Evolutionary conservation across 2,797 vertebrate genomes (phyloP).

Genomic region (Smutsia gigantea): DNA sequence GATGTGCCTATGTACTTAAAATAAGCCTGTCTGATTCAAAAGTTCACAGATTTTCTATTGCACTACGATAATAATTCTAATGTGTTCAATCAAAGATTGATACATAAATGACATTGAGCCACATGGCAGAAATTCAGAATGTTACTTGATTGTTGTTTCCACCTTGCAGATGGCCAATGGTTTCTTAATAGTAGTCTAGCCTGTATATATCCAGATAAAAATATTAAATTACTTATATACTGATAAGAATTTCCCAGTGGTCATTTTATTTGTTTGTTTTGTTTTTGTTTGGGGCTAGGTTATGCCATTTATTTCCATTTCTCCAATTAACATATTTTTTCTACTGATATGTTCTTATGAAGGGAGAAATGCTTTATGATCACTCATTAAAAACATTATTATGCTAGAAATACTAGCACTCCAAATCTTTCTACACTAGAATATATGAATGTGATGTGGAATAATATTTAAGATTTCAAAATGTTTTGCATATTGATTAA

Average conservation of each 20-base stretch:
- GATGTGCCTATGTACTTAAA: neutral
- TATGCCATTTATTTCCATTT: neutral
- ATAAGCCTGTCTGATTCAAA: neutral
- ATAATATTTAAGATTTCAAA: conserved; percentile 62
- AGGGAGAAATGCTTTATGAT: neutral
- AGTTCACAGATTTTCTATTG: neutral
- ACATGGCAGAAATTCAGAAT: neutral
- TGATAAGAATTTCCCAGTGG: neutral
- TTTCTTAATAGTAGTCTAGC: neutral
- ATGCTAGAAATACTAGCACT: neutral
- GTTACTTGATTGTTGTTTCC: neutral
- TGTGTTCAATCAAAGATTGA: neutral
- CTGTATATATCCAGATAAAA: neutral
- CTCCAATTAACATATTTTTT: conserved; percentile 6
- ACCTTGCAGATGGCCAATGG: conserved; percentile 7
- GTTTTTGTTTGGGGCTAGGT: neutral
- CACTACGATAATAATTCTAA: neutral
- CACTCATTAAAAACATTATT: conserved; percentile 3
- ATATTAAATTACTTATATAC: conserved; percentile 18
- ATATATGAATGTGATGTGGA: conserved; percentile 38
- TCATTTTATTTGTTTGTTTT: neutral
- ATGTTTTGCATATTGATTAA: conserved; percentile 63
- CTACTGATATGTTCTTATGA: neutral
- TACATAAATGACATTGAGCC: neutral
- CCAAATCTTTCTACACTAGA: conserved; percentile 26